A percentile compares a stretch with the other conserved stretches of the same genome.
These are phyloP conservation scores for Prenolepis imparis DNA, from an alignment of 2,888 invertebrate genomes.

Conservation along the genomic window DNA sequence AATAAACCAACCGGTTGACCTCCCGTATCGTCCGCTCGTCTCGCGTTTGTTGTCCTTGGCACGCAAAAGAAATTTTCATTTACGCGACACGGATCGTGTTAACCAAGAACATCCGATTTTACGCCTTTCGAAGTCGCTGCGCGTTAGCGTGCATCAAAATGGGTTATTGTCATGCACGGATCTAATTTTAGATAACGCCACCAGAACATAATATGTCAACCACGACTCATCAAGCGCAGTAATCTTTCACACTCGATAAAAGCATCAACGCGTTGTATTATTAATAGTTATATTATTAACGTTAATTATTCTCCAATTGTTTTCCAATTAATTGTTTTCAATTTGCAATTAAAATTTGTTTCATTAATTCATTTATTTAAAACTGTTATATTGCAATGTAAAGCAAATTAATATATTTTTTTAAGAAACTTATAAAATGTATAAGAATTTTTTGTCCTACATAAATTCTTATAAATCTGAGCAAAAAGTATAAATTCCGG, in stretches of 20 bases:
- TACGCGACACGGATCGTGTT: constrained; percentile 18
- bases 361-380: not conserved
- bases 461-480: constrained; percentile 2
- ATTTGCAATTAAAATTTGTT: not conserved
- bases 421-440: not conserved
- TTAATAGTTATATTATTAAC: not conserved
- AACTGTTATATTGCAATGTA: not conserved
- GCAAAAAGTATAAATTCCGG: constrained; percentile 43
- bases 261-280: not conserved
- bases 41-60: constrained; percentile 41
- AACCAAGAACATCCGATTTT: constrained; percentile 39
- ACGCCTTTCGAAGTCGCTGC: constrained; percentile 32
- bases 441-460: not conserved
- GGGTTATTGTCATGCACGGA: constrained; percentile 61
- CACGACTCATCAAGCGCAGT: not conserved
- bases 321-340: not conserved
- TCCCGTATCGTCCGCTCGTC: constrained; percentile 28
- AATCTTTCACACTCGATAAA: constrained; percentile 30
- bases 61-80: constrained; percentile 43
- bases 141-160: constrained; percentile 50
- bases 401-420: not conserved
- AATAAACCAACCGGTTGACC: constrained; percentile 34
- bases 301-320: not conserved
- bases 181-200: constrained; percentile 68
- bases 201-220: not conserved